Evolutionary conservation across 2,113 vertebrate species (phyloP).

Genomic region (Pithys albifrons): DNA sequence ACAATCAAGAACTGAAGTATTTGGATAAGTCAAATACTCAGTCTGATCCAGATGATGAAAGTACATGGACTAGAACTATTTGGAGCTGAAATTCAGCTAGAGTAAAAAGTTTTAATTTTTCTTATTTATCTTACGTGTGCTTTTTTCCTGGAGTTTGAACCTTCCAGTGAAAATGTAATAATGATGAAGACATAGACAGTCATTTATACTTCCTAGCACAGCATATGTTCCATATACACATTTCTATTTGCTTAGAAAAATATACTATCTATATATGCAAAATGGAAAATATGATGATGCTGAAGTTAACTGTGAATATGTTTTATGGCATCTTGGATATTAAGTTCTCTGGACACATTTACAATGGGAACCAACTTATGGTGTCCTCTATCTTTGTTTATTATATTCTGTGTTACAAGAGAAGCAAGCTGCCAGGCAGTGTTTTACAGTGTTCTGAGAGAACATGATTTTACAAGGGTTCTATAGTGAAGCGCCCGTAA

Average conservation of each 20-base stretch:
- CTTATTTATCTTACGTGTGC: background rate
- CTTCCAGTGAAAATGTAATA: background rate
- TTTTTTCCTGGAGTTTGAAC: background rate
- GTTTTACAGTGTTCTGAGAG: conserved; percentile 7
- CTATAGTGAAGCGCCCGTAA: background rate
- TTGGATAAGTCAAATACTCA: background rate
- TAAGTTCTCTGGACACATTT: background rate
- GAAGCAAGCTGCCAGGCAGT: background rate
- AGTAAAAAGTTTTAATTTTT: background rate
- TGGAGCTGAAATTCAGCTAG: background rate
- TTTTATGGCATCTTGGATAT: background rate
- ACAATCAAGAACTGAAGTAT: background rate
- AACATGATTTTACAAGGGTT: background rate
- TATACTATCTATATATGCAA: background rate
- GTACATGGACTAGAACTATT: background rate
- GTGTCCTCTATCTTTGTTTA: background rate
- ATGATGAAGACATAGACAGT: background rate
- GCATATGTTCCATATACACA: background rate
- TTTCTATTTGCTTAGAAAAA: background rate
- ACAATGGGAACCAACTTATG: background rate
- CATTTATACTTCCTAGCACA: background rate
- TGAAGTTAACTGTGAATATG: background rate
- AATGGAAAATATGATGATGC: background rate
- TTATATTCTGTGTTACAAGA: background rate
- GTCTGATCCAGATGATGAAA: background rate